Base-by-base conservation (phyloP, 2,113 vertebrate species). In the Ophthalmolycus amberensis region DNA sequence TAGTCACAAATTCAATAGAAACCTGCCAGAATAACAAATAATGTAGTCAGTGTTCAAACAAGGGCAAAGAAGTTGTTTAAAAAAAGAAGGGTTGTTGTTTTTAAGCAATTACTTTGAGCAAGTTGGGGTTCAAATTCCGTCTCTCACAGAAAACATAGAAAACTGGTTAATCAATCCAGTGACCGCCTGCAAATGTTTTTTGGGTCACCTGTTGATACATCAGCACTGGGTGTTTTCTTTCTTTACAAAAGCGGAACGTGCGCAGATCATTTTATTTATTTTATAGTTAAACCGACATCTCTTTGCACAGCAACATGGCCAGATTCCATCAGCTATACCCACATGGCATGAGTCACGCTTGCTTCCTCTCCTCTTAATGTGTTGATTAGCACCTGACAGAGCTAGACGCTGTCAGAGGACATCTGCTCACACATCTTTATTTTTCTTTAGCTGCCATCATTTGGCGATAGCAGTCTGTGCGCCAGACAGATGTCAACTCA, bases 361-460 rank as follows among this genome's bases (percentile, higher is more conserved):
- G 71, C 81, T 79, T 82, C 73, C 71, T 72, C 78, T 82, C 37
- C 77, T 75, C 60, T 85, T 83, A 83, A 82, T 74, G 75, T 80
- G 71, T 81, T 90, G 90, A 92, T 93, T 91, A 93, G 89, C 89
- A 91, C 85, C 88, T 92, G 89, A 88, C 89, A 18, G 66, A 83
- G 80, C 78, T 74, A 68, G 78, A 91, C 66, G 12, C 65, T 79
- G 80, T 85, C 85, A 86, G 77, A 86, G 79, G 86, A 89, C 89
- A 91, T 89, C 79, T 89, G 82, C 81, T 90, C 77, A 48, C 76
- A 74, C 76, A 34, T 82, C 83, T 81, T 79, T 89, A 82, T 85
- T 89, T 82, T 85, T 79, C 46, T 88, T 63, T n/a, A 75, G 76
- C 82, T 40, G 77, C 75, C 44, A 79, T 80, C 59, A 86, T 91